Base-by-base conservation (phyloP, 2,888 invertebrate genomes). In the Automeris io region DNA sequence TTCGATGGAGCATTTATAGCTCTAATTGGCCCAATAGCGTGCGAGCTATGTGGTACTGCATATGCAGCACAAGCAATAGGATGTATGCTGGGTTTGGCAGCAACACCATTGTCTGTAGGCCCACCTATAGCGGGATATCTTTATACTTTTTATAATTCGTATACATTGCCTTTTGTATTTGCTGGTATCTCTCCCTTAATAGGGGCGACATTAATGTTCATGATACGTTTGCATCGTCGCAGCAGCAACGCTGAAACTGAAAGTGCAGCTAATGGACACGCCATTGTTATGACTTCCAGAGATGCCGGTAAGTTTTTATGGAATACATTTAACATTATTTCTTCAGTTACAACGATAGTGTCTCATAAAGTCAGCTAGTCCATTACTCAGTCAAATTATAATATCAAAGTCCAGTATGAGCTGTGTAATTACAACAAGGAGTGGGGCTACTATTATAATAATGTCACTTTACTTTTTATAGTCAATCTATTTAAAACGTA, bases 1-100 rank as follows among this genome's bases (percentile, higher is more conserved):
- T 96, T 95, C 61, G 97, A 98, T 66, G 97, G 97, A 33, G 96
- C 96, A 51, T 97, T 97, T 69, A 95, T 98, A 54, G 92, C 96
- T 4, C 87, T 98, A 32, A 83, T 98, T 35, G 97, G 97, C 0
- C 97, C 97, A 0, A 95, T 97, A 50, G 97, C 97, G 1, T 95
- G 95, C 64, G 94, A 97, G 66, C 88, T 97, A 41, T 95, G 96
- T 51, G 97, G 97, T 0, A 89, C 90, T 25, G 65, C 68, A 6
- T 92, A 92, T 18, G 97, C 96, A 0, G 93, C 96, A 0, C 97
- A 97, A 72, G 97, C 95, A 0, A 96, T 97, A 54, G 97, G 97
- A 0, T 96, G 95, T 61, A 88, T 97, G 54, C 81, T 97, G 33
- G 96, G 96, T 1, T 79, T 97, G 43, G 95, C 95, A 46, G 95